Conservation (phyloP, 2,797 vertebrate genomes). For the Gymnoscopelus braueri region DNA sequence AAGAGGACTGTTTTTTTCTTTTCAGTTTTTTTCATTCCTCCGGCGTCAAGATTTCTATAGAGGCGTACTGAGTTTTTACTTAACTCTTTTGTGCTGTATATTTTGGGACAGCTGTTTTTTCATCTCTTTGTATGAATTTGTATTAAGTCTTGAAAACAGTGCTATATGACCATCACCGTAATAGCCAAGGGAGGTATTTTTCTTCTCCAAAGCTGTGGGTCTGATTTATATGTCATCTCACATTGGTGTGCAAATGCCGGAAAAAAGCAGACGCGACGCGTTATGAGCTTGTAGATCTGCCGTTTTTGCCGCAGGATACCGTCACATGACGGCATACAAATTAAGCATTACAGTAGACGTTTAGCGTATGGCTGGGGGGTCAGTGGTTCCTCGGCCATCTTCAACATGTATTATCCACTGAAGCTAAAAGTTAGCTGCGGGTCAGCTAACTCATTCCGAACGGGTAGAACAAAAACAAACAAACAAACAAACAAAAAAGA, state of each 20-base stretch:
- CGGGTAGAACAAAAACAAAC: conserved; percentile 4
- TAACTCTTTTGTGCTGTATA: conserved; percentile 68
- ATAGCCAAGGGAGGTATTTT: conserved; percentile 7
- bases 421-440: conserved; percentile 86
- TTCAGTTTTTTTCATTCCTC: conserved; percentile 20
- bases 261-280: too few relatives aligned
- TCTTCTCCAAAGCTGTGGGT: background rate
- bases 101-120: conserved; percentile 73
- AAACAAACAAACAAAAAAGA: conserved; percentile 22
- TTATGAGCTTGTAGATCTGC: too few relatives aligned
- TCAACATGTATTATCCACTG: conserved; percentile 37
- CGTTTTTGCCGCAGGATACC: too few relatives aligned
- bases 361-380: conserved; percentile 7
- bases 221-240: too few relatives aligned
- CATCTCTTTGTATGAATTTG: conserved; percentile 75
- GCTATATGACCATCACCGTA: conserved; percentile 17
- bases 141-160: conserved; percentile 49
- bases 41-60: conserved; percentile 38
- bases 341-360: too few relatives aligned
- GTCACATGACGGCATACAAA: too few relatives aligned
- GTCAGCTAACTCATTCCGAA: conserved; percentile 83
- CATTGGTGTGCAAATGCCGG: too few relatives aligned
- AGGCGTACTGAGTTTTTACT: conserved; percentile 32
- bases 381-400: conserved; percentile 28
- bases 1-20: conserved; percentile 21